A percentile compares a stretch with the other conserved stretches of the same genome.
Conservation (phyloP, 2,113 vertebrate species). For the Planiliza haematocheilus region DNA sequence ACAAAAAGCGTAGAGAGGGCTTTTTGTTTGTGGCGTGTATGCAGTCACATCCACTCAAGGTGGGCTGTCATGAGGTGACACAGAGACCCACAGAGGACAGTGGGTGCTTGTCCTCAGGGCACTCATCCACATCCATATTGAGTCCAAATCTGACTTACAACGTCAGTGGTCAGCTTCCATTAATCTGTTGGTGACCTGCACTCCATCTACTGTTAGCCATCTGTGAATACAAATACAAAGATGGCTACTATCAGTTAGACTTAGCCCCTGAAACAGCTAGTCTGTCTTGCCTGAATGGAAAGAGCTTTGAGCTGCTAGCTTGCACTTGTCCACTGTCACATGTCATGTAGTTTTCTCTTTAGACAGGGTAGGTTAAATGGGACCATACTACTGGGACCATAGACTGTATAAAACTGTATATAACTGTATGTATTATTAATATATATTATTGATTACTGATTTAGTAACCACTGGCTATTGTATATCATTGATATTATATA, state of each 20-base stretch:
- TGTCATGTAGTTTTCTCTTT: conserved; percentile 11
- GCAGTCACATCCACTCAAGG: conserved; percentile 49
- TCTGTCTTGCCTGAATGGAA: conserved; percentile 30
- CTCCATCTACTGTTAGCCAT: conserved; percentile 38
- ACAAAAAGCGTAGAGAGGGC: conserved; percentile 44
- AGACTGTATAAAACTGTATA: no score
- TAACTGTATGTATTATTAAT: no score
- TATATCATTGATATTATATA: no score
- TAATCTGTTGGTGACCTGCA: conserved; percentile 43
- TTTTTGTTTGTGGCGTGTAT: conserved; percentile 29
- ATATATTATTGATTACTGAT: no score
- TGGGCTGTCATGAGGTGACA: conserved; percentile 48
- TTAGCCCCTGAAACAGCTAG: conserved; percentile 26
- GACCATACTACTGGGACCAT: no score
- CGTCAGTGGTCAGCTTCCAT: conserved; percentile 45
- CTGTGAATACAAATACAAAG: conserved; percentile 30
- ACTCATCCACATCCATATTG: conserved; percentile 25
- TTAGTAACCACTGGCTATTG: no score
- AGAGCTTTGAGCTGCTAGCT: conserved; percentile 33
- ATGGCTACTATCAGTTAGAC: conserved; percentile 22
- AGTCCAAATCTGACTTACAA: conserved; percentile 56
- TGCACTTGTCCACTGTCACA: conserved; percentile 11
- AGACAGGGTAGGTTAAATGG: conserved; percentile 1
- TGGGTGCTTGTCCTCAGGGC: conserved; percentile 38
- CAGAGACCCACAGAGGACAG: conserved; percentile 43